Evolutionary conservation across 1,140 invertebrate species (phyloP), one percentile per base, ranked within the genome.

Genomic region (Eriosoma lanigerum): DNA sequence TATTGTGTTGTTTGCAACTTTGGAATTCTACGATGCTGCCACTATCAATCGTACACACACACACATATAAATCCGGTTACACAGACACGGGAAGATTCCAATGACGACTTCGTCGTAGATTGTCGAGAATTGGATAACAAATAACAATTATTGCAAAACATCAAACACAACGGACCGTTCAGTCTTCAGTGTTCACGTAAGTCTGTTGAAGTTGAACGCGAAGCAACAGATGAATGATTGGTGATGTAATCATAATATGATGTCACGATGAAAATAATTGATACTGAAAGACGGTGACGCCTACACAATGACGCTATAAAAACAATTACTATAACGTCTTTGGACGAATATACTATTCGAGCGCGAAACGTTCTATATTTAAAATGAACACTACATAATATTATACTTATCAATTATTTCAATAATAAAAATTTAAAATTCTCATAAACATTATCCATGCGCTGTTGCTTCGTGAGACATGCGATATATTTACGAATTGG

Each of bases 241-340:
- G 38, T 78, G 75, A 78, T 78, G 75, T 29, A 78, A 78, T 62
- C 56, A 78, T 24, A 44, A 62, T 19, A 1, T 56, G 56, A 78
- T 56, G 75, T 78, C 75, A 78, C 5, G 44, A 46, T 12, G 15
- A 52, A 46, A 44, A 21, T 46, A 46, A 19, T 62, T 78, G 75
- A 78, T 78, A 78, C 21, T 32, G 24, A 17, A 15, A 21, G 1
- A 17, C 58, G 12, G 58, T 17, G 1, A 3, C 29, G 10, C 17
- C 9, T 19, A 19, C 6, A 1, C 32, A 44, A 58, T 44, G 75
- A 78, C 21, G 38, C 62, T 48, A 10, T 13, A 75, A 62, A 19
- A 38, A 4, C 24, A 0, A 21, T 48, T 78, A n/a, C n/a, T 29
- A 8, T 1, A 78, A 62, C 9, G 17, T 78, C 75, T 78, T 60